Base-by-base conservation (phyloP, 2,888 invertebrate genomes). In the Mythimna ferrago region DNA sequence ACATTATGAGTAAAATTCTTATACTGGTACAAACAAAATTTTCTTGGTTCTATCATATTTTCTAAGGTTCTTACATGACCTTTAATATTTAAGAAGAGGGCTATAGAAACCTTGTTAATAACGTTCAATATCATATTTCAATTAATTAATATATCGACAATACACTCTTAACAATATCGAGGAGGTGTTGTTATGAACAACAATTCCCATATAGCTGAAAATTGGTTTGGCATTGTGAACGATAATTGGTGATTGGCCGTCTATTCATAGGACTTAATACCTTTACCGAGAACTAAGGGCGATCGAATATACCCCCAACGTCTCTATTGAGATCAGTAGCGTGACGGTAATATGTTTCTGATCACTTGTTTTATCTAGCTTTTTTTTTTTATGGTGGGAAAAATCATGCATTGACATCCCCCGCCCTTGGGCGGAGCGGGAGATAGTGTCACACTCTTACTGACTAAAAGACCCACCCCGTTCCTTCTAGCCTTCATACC, bases 221-320 rank as follows among this genome's bases (percentile, higher is more conserved):
- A 76, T 76, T 79, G 77, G 66, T 67, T 62, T 58, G 81, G 48
- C 54, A 79, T 76, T 81, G 77, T 79, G 64, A 35, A 48, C 35
- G 61, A n/a, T 81, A 81, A 81, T 79, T 76, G 79, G 71, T 56
- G 63, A 71, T 81, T 65, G 81, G 64, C 38, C 66, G 38, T 64
- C 81, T 76, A 79, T 76, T 79, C 76, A 67, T 32, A 7, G 56
- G 4, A n/a, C 56, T 64, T 79, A 79, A 70, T 75, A 70, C 64
- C 66, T 70, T 60, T 38, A 57, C 63, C 44, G 48, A 44, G 21
- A 66, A n/a, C 56, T 64, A 32, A 21, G 38, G 63, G 14, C 32
- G 32, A 57, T 32, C 38, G 16, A 76, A 53, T 67, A 67, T 67
- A 81, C 56, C 44, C n/a, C 16, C 26, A 48, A 21, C 19, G 38